Evolutionary conservation across 2,888 invertebrate genomes (phyloP).

Genomic region (Apamea epomidion): DNA sequence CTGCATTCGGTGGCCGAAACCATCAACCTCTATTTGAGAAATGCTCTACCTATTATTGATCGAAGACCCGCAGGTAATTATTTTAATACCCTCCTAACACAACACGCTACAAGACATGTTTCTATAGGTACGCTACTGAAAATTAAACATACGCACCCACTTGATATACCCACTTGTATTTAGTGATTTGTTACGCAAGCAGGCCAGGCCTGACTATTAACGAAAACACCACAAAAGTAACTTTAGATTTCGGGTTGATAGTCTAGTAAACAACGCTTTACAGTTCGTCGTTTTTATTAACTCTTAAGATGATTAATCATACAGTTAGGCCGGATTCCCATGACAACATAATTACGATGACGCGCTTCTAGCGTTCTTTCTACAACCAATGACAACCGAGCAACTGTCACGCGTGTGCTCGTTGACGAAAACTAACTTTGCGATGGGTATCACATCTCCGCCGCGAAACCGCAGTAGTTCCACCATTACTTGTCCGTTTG

Average conservation of each 20-base stretch:
- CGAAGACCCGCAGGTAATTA: not conserved
- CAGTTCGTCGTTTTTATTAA: not conserved
- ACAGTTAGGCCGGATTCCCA: not conserved
- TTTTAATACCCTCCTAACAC: slow-evolving; percentile 7
- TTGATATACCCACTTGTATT: not conserved
- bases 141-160: not conserved
- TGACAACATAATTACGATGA: not conserved
- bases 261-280: not conserved
- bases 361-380: not conserved
- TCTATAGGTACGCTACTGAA: not conserved
- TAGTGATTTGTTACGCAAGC: too few relatives aligned
- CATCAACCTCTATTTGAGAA: not conserved
- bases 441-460: not conserved
- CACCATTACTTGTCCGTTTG: not conserved
- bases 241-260: not conserved
- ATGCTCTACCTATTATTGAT: not conserved
- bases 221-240: not conserved
- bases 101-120: not conserved
- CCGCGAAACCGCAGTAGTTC: not conserved
- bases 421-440: not conserved
- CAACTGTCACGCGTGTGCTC: not conserved
- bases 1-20: not conserved
- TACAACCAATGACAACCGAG: not conserved
- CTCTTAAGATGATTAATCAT: not conserved
- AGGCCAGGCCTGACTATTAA: not conserved